Evolutionary conservation across 1,140 invertebrate species (phyloP).

Genomic region (Magallana gigas): DNA sequence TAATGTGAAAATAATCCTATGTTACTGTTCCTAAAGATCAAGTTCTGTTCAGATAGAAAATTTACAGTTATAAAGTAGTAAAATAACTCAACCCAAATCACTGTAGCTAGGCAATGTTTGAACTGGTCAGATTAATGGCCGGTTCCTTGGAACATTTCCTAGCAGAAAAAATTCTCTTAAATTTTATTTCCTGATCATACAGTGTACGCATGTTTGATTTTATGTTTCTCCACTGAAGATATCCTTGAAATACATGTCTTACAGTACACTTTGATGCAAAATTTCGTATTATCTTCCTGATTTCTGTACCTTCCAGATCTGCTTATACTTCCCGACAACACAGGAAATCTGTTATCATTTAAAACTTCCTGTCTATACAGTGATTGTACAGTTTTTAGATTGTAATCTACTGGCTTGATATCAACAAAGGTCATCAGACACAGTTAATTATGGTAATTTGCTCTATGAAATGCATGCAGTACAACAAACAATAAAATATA

Average conservation of each 20-base stretch:
- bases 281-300: not conserved
- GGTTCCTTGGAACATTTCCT: no score
- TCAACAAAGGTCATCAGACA: not conserved
- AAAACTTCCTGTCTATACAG: not conserved
- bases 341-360: constrained; percentile 5
- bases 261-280: not conserved
- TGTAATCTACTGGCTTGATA: no score
- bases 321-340: not conserved
- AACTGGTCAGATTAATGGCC: not conserved
- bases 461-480: not conserved
- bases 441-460: not conserved
- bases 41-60: not conserved
- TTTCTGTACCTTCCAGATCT: no score
- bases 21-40: not conserved
- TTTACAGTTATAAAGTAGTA: not conserved
- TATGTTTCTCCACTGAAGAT: not conserved
- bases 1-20: constrained; percentile 25
- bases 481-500: no score
- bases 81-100: constrained; percentile 3
- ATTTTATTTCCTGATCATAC: no score
- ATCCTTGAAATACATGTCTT: not conserved
- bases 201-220: no score
- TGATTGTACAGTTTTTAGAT: no score
- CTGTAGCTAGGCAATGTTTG: constrained; percentile 8
- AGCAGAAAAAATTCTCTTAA: no score